Evolutionary conservation across 2,113 vertebrate genomes (phyloP), one percentile per base, ranked within the genome.

Genomic region (human): DNA sequence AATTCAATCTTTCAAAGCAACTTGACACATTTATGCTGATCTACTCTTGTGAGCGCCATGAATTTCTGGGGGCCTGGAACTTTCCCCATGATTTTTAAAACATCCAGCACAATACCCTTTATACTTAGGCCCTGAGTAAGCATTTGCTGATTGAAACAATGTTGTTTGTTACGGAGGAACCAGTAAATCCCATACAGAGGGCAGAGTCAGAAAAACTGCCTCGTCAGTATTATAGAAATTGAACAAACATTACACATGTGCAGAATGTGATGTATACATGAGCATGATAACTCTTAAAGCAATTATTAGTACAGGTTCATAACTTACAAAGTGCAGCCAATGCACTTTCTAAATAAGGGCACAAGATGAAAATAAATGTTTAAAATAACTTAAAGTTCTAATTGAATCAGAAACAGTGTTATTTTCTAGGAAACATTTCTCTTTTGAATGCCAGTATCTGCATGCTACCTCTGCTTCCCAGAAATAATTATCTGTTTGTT

Each of bases 401-500:
- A 83, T 72, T 5, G 82, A 97, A 45, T 66, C 86, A 52, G 43
- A 94, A 91, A 85, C 80, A 55, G 35, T 57, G 45, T 43, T 89
- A 66, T 95, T 97, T 95, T 86, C 95, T 75, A 97, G 96, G 86
- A 96, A 96, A 81, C 3, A 23, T 92, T 70, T 90, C 55, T 94
- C 90, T 84, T 76, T 48, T 40, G 50, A 75, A 82, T 87, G 70
- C 96, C 85, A 80, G 89, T 52, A 72, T 96, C 86, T 97, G 72
- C 72, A 6, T 8, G 45, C 82, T 90, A 75, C 95, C 94, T 96
- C 97, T 83, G 55, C 92, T 78, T 84, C 97, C 93, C 94, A 93
- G 97, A 97, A 97, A 93, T 96, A 95, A 97, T 84, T 72, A 86
- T 95, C 95, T 96, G 96, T 96, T 86, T 96, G 95, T 93, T 97